phyloP scores from a whole-genome alignment of 2,113 vertebrate species.

The Chaenogobius annularis region DNA sequence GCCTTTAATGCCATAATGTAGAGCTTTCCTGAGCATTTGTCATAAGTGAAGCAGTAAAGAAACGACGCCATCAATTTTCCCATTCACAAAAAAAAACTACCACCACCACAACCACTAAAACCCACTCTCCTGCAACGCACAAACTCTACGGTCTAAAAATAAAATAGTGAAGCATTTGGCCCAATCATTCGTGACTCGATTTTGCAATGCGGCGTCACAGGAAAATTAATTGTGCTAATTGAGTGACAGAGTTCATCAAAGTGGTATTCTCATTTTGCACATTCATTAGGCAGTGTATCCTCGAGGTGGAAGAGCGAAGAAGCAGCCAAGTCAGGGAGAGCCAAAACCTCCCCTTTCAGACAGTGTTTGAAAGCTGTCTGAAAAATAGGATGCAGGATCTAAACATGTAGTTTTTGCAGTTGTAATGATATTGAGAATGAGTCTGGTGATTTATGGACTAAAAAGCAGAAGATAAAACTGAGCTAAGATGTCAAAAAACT shows the following conservation, averaged over 20 bases:
- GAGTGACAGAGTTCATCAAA: conserved; percentile 88
- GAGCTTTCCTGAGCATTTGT: too few species aligned
- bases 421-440: too few species aligned
- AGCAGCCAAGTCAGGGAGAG: conserved; percentile 23
- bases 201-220: conserved; percentile 81
- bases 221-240: conserved; percentile 96
- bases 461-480: too few species aligned
- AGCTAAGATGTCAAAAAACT: too few species aligned
- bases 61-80: conserved; percentile 36
- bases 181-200: conserved; percentile 80
- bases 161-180: conserved; percentile 61
- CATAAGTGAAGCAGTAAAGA: too few species aligned
- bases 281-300: conserved; percentile 81
- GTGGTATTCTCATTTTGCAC: conserved; percentile 84
- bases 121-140: not conserved
- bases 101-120: not conserved
- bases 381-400: too few species aligned
- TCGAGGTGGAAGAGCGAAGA: conserved; percentile 46
- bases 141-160: conserved; percentile 52
- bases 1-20: too few species aligned
- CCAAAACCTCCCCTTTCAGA: not conserved
- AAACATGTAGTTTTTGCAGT: too few species aligned
- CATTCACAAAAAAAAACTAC: conserved; percentile 47
- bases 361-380: conserved; percentile 15
- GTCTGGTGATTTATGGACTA: too few species aligned